Evolutionary conservation across 2,888 invertebrate genomes (phyloP).

Genomic region (Meganola albula): DNA sequence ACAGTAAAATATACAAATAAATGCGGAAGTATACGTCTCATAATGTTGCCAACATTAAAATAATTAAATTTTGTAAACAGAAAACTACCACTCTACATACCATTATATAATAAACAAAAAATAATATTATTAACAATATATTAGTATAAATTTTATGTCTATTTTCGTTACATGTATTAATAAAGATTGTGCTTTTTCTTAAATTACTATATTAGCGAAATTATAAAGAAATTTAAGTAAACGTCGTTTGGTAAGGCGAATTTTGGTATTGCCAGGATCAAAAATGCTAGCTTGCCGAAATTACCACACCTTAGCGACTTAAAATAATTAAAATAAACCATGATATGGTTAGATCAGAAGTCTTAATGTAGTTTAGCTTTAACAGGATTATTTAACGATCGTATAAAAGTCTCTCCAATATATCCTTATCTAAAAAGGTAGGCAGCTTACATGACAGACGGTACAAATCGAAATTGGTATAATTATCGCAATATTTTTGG

Average conservation of each 20-base stretch:
- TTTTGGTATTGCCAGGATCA: conserved; percentile 45
- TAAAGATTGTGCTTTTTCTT: conserved; percentile 69
- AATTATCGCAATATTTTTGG: too few species aligned
- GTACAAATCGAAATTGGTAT: conserved; percentile 48
- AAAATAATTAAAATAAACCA: conserved; percentile 40
- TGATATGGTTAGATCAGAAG: conserved; percentile 70
- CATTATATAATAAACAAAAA: conserved; percentile 63
- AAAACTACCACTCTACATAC: conserved; percentile 46
- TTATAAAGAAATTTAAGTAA: conserved; percentile 45
- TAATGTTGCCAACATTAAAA: conserved; percentile 58
- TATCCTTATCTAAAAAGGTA: conserved; percentile 75
- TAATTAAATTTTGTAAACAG: conserved; percentile 47
- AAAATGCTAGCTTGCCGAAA: conserved; percentile 35
- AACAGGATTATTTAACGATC: conserved; percentile 75
- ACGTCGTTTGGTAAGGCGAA: conserved; percentile 33
- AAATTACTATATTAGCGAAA: conserved; percentile 73
- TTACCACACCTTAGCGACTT: conserved; percentile 30
- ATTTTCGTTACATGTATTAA: conserved; percentile 56
- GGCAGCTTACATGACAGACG: conserved; percentile 62
- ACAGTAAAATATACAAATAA: conserved; percentile 74
- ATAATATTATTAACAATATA: conserved; percentile 76
- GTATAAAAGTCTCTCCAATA: conserved; percentile 77
- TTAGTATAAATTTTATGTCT: conserved; percentile 56
- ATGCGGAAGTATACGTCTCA: conserved; percentile 61
- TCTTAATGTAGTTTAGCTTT: conserved; percentile 71